Percentiles rank a stretch among this genome's conserved stretches.
phyloP scores from a whole-genome alignment of 2,797 vertebrate genomes.

The Poecile montanus region DNA sequence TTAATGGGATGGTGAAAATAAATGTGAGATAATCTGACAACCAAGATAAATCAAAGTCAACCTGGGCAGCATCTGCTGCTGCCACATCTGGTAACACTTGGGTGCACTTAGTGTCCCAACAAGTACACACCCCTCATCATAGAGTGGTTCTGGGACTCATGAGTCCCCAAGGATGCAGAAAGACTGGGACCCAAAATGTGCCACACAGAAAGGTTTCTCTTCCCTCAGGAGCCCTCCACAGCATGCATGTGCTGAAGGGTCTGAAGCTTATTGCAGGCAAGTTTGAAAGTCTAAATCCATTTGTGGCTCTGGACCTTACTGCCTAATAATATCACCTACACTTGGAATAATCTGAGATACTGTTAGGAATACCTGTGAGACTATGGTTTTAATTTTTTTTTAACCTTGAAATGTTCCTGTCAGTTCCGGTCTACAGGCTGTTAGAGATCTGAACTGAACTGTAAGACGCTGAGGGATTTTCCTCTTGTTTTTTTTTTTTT shows the following conservation, averaged over 20 bases:
- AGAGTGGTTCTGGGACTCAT: not conserved
- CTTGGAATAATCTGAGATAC: not conserved
- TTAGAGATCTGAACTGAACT: not conserved
- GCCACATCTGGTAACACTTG: not conserved
- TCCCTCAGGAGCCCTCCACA: not conserved
- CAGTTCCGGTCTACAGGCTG: not conserved
- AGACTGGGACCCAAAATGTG: not conserved
- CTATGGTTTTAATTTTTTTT: not conserved
- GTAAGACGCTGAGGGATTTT: not conserved
- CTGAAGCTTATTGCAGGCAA: not conserved
- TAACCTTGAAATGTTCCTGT: conserved; percentile 18
- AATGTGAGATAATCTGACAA: not conserved
- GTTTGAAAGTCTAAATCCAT: not conserved
- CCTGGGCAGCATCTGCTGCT: not conserved
- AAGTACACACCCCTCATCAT: fast-evolving
- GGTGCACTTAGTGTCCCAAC: not conserved
- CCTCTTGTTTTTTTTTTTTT: not conserved
- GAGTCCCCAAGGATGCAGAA: not conserved
- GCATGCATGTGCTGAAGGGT: not conserved
- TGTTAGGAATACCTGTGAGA: conserved; percentile 24
- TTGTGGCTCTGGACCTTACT: not conserved
- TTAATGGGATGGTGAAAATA: not conserved
- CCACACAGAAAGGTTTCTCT: not conserved
- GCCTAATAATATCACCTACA: not conserved
- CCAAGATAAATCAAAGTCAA: not conserved